Percentiles rank a stretch among this genome's conserved stretches.
Conservation (phyloP, 2,888 invertebrate species). For the Drosophila prostipennis region DNA sequence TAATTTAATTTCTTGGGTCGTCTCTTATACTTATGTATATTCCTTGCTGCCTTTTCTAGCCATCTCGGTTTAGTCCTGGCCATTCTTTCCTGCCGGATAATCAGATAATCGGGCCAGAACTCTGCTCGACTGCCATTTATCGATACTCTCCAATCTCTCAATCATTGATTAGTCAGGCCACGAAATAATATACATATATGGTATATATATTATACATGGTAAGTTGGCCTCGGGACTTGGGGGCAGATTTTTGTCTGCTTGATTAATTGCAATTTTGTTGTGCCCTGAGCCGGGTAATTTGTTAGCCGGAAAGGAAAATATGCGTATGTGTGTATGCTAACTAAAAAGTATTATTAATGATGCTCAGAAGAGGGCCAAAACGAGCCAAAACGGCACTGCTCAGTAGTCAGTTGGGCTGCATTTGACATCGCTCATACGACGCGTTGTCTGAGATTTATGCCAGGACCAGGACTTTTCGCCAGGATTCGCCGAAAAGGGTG, state of each 20-base stretch:
- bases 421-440: conserved; percentile 73
- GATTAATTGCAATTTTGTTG: conserved; percentile 69
- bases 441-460: conserved; percentile 66
- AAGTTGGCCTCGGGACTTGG: conserved; percentile 2
- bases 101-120: conserved; percentile 22
- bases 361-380: conserved; percentile 32
- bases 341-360: conserved; percentile 76
- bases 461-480: neutral
- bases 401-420: conserved; percentile 55
- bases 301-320: conserved; percentile 19
- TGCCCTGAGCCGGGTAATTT: conserved; percentile 50
- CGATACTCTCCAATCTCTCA: conserved; percentile 32
- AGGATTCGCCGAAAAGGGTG: conserved; percentile 8
- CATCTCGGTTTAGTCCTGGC: neutral
- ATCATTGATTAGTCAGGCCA: conserved; percentile 38
- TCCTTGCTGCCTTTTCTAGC: conserved; percentile 16
- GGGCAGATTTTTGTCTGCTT: conserved; percentile 69
- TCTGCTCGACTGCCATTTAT: conserved; percentile 1
- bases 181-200: conserved; percentile 11
- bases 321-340: conserved; percentile 32
- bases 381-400: conserved; percentile 41
- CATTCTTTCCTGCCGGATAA: neutral
- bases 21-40: conserved; percentile 20
- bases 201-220: neutral
- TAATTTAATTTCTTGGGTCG: conserved; percentile 70